phyloP scores from a whole-genome alignment of 2,797 vertebrate species.

The Notamacropus eugenii region DNA sequence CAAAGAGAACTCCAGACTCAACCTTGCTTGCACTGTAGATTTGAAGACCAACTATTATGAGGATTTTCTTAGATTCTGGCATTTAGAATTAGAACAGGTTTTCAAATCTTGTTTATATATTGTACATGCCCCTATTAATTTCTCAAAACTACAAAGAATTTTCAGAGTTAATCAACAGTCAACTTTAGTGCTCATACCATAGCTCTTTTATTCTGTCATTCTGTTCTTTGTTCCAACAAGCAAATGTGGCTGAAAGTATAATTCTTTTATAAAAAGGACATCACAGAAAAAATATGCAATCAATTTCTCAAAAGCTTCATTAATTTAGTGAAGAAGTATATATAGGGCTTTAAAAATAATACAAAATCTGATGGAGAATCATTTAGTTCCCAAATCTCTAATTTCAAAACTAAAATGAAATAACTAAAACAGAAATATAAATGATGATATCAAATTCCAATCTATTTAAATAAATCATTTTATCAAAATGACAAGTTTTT shows the following conservation, averaged over 20 bases:
- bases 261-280: background rate
- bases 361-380: background rate
- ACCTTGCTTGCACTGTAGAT: background rate
- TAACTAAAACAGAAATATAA: background rate
- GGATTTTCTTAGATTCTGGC: slow-evolving; percentile 41
- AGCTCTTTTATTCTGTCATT: slow-evolving; percentile 3
- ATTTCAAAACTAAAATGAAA: background rate
- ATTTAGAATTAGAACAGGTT: slow-evolving; percentile 19
- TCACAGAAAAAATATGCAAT: background rate
- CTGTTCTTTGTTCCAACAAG: slow-evolving; percentile 40
- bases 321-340: background rate
- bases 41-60: slow-evolving; percentile 2
- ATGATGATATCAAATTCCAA: background rate
- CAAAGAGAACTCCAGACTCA: background rate
- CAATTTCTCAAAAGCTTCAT: background rate
- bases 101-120: slow-evolving; percentile 29
- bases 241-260: background rate
- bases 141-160: slow-evolving; percentile 3
- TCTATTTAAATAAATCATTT: background rate
- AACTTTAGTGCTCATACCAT: slow-evolving; percentile 26
- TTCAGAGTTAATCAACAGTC: slow-evolving; percentile 26
- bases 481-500: background rate
- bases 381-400: background rate
- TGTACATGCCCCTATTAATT: background rate
- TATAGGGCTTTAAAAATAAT: background rate